A percentile compares a stretch with the other conserved stretches of the same genome.
Evolutionary conservation across 2,113 vertebrate genomes (phyloP).

Genomic region (Fukomys damarensis): DNA sequence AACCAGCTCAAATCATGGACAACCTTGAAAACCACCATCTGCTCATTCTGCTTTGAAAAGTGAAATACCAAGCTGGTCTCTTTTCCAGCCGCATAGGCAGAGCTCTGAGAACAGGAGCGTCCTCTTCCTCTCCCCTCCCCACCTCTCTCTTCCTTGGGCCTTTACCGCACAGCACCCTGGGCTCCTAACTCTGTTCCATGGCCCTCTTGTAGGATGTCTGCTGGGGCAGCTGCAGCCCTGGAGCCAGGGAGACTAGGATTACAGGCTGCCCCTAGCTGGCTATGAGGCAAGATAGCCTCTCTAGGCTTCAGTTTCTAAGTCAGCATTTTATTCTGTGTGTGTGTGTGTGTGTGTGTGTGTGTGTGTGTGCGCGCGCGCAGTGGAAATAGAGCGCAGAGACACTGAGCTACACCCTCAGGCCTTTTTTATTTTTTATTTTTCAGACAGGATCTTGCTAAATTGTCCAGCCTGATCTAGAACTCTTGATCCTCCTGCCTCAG

Average conservation of each 20-base stretch:
- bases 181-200: too few species aligned
- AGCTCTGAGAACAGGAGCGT: not conserved
- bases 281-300: not conserved
- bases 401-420: not conserved
- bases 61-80: not conserved
- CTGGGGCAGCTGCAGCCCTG: too few species aligned
- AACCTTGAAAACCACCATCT: not conserved
- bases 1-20: not conserved
- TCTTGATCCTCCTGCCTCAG: not conserved
- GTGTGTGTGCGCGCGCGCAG: not conserved
- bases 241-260: not conserved
- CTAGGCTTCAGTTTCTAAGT: not conserved
- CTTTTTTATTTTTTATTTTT: not conserved
- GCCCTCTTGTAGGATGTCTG: not conserved
- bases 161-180: rapidly evolving
- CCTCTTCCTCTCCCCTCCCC: not conserved
- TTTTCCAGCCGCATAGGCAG: not conserved
- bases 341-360: not conserved
- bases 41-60: not conserved
- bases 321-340: not conserved
- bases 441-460: not conserved
- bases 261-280: not conserved
- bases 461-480: not conserved
- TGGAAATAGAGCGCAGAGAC: not conserved
- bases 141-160: not conserved